Evolutionary conservation across 1,140 invertebrate species (phyloP).

Genomic region (Brachionus sp.): DNA sequence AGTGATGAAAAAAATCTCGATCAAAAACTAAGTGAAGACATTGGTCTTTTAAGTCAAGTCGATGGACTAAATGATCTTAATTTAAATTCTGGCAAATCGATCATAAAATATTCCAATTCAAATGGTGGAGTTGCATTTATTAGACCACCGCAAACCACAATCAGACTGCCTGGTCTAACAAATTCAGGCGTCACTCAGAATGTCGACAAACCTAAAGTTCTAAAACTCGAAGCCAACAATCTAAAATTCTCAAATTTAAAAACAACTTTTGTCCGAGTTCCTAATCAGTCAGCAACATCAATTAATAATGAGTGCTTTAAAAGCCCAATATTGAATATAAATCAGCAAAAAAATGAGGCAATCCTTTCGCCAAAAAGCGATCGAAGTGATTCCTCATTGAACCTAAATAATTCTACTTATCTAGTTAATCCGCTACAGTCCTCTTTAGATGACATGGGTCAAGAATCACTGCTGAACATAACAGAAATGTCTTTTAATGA

Average conservation of each 20-base stretch:
- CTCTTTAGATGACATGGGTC: constrained; percentile 14
- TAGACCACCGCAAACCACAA: background rate
- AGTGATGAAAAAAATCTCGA: background rate
- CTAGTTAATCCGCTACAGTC: constrained; percentile 24
- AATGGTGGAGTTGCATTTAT: background rate
- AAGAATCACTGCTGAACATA: background rate
- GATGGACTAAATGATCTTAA: constrained; percentile 37
- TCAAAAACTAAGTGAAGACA: background rate
- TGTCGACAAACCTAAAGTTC: background rate
- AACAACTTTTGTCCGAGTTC: background rate
- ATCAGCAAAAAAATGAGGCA: background rate
- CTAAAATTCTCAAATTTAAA: constrained; percentile 1
- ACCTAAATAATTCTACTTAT: background rate
- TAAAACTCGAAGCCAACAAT: constrained; percentile 4
- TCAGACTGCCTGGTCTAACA: background rate
- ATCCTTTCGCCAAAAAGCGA: constrained; percentile 17
- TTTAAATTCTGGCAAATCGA: background rate
- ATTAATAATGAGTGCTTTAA: background rate
- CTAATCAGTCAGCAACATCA: background rate
- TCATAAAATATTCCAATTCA: background rate
- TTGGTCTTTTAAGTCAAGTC: constrained; percentile 1
- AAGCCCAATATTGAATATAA: background rate
- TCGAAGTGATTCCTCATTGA: constrained; percentile 39
- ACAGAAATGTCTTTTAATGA: background rate
- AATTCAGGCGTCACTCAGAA: background rate